Evolutionary conservation across 2,113 vertebrate genomes (phyloP), one percentile per base, ranked within the genome.

Genomic region (Corynorhinus townsendii): DNA sequence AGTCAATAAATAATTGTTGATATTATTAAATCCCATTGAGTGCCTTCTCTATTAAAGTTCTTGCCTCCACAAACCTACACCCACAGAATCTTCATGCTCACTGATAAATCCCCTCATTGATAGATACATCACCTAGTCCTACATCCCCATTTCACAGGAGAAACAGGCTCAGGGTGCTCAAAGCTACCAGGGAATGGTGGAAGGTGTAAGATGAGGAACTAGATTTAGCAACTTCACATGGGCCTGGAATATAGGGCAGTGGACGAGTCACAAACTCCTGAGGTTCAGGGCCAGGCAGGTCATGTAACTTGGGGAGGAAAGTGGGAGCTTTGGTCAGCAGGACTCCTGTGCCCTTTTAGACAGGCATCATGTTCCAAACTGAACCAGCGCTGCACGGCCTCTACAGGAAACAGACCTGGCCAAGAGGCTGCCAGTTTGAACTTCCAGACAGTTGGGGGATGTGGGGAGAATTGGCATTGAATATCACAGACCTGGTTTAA

Each of bases 11-110:
- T 75, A 43, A 73, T 93, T 77, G 2, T 72, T 86, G 72, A 81
- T 33, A 38, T 77, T 83, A 66, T 84, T 92, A 30, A n/a, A n/a
- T 59, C 90, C 90, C 72, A 10, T 75, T 28, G 56, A 73, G 30
- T 73, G n/a, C 30, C 64, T 96, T 86, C 64, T 72, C 79, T 22
- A 40, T 86, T 75, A 72, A 72, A 92, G 11, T 83, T 93, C 64
- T 90, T 8, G 7, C 11, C 9, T 89, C 80, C 56, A 90, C 12
- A 72, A 79, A 52, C 3, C 12, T 76, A 69, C 35, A 81, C 16
- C 19, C 38, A 86, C 26, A 69, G 33, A 69, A 71, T 45, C 38
- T 68, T 38, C 10, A 10, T 56, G 35, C 5, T 49, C 11, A 40
- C 38, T 24, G 2, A 49, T 86, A 59, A 77, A 28, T 33, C 38